Base-by-base conservation (phyloP, 2,888 invertebrate species). In the Aproaerema taeniolella region DNA sequence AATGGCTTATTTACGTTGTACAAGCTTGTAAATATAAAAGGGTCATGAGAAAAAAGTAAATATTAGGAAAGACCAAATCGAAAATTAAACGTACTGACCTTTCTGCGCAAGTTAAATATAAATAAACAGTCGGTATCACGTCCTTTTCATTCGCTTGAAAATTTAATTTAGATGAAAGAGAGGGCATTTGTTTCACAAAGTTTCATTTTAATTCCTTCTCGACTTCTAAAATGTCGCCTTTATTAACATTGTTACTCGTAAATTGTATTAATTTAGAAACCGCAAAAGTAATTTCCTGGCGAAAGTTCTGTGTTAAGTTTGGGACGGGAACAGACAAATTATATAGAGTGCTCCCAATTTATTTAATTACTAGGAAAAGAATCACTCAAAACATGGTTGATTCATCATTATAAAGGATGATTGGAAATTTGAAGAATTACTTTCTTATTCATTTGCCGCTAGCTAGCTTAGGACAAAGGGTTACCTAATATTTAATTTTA, bases 321-420 rank as follows among this genome's bases (percentile, higher is more conserved):
- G 8, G 31, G 15, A 2, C 8, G 15, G 11, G 12, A 7, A 14
- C 14, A 14, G 14, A 31, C 31, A 31, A 31, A 31, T 31, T 31
- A 14, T 14, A 31, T 31, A 31, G 1, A 7, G 52, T 49, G 53
- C 51, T 38, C 20, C 37, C n/a, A n/a, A n/a, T n/a, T n/a, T n/a
- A n/a, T n/a, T n/a, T n/a, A n/a, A n/a, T n/a, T n/a, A n/a, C n/a
- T n/a, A n/a, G n/a, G n/a, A n/a, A n/a, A n/a, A n/a, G n/a, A n/a
- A n/a, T n/a, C n/a, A n/a, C n/a, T n/a, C n/a, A n/a, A n/a, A n/a
- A n/a, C n/a, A n/a, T n/a, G n/a, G n/a, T n/a, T n/a, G n/a, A n/a
- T n/a, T n/a, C n/a, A n/a, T n/a, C n/a, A n/a, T n/a, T n/a, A n/a
- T n/a, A n/a, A n/a, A n/a, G n/a, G n/a, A n/a, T n/a, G n/a, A n/a